Conservation (phyloP, 1,140 invertebrate species). For the Eueides isabella region DNA sequence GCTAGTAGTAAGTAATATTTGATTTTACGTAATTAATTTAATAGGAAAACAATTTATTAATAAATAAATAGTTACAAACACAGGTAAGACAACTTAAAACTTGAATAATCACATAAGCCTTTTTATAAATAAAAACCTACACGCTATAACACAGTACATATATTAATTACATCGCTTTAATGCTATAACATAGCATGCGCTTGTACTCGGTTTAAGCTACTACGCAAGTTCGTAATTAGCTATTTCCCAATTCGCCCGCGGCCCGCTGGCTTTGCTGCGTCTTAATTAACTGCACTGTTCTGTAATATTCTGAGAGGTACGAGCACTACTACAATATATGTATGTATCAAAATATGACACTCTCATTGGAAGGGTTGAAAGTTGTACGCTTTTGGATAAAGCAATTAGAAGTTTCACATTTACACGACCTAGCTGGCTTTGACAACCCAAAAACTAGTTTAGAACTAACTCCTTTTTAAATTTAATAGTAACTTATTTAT, state of each 20-base stretch:
- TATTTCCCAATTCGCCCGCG: slow-evolving; percentile 71
- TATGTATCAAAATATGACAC: slow-evolving; percentile 29
- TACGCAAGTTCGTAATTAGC: slow-evolving; percentile 76
- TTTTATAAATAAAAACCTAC: neutral
- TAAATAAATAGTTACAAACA: too few species aligned
- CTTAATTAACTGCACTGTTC: slow-evolving; percentile 67
- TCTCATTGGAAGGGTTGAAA: slow-evolving; percentile 20
- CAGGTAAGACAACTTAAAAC: too few species aligned
- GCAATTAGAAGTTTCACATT: slow-evolving; percentile 7
- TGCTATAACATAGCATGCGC: neutral
- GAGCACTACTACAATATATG: slow-evolving; percentile 22
- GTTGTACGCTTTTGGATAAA: slow-evolving; percentile 8
- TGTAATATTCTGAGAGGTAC: slow-evolving; percentile 43
- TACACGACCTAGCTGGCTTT: neutral
- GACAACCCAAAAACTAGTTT: slow-evolving; percentile 3
- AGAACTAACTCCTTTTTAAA: neutral
- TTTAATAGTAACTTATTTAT: neutral
- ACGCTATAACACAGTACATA: too few species aligned
- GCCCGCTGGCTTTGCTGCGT: slow-evolving; percentile 61
- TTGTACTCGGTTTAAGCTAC: slow-evolving; percentile 54
- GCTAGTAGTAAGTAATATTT: too few species aligned
- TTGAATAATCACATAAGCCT: too few species aligned
- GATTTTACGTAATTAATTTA: too few species aligned
- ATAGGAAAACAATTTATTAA: too few species aligned
- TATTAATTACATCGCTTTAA: neutral